These are phyloP conservation scores for Cetoscarus ocellatus DNA, from an alignment of 2,797 vertebrate genomes.

Conservation along the genomic window DNA sequence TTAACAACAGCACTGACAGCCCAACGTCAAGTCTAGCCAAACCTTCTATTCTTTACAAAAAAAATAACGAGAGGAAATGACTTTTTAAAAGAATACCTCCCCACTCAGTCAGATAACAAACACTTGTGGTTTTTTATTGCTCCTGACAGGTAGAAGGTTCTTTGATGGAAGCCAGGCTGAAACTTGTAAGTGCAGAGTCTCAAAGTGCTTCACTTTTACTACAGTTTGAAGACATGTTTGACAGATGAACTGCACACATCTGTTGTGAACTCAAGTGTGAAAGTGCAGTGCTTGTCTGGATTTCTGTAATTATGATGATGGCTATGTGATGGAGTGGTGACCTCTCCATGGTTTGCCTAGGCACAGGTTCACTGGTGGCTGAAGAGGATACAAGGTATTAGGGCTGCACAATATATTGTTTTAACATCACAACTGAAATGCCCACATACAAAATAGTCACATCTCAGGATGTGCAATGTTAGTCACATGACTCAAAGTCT, in stretches of 20 bases:
- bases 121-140: neutral
- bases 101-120: neutral
- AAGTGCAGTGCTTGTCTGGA: slow-evolving; percentile 8
- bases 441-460: too few species aligned
- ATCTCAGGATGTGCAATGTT: neutral
- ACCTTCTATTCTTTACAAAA: neutral
- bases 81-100: neutral
- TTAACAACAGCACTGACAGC: neutral
- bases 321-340: slow-evolving; percentile 3
- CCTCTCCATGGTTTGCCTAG: slow-evolving; percentile 1
- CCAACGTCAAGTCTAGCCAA: neutral
- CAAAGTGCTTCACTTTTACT: slow-evolving; percentile 6
- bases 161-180: neutral
- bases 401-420: neutral
- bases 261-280: neutral
- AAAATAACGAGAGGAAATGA: neutral
- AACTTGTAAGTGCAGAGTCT: neutral
- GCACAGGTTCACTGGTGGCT: too few species aligned
- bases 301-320: neutral
- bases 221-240: slow-evolving; percentile 3
- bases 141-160: neutral
- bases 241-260: slow-evolving; percentile 31
- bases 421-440: too few species aligned
- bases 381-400: neutral
- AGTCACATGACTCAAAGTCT: too few species aligned